phyloP scores from a whole-genome alignment of 2,113 vertebrate genomes.

The Hymenochirus boettgeri region DNA sequence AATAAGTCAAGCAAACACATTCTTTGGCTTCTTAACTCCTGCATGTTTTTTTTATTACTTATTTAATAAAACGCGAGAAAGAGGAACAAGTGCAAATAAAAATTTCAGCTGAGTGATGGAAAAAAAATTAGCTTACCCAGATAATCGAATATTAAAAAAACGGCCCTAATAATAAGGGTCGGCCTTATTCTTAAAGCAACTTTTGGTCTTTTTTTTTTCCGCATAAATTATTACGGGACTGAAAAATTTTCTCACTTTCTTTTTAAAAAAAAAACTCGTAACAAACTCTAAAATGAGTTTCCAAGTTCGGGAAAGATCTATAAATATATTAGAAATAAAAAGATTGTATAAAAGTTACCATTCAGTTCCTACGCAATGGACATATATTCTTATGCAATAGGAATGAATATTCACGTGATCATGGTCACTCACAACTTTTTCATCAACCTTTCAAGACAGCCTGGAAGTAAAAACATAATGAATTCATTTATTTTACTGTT shows the following conservation, averaged over 20 bases:
- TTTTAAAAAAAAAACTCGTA: not conserved
- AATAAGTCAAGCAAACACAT: too few species aligned
- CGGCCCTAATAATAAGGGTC: not conserved
- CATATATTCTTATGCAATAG: not conserved
- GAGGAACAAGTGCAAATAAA: too few species aligned
- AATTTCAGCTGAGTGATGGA: too few species aligned
- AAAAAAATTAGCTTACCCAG: too few species aligned
- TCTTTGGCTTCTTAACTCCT: too few species aligned
- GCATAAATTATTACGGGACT: not conserved
- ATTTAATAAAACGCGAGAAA: too few species aligned
- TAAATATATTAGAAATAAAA: too few species aligned
- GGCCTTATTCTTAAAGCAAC: not conserved
- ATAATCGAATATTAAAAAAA: too few species aligned
- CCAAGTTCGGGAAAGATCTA: not conserved
- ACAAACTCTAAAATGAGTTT: not conserved
- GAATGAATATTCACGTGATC: slow-evolving; percentile 17
- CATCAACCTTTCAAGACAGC: not conserved
- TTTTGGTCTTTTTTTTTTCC: not conserved
- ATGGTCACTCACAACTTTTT: slow-evolving; percentile 33
- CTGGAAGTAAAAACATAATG: slow-evolving; percentile 18
- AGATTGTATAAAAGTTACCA: too few species aligned
- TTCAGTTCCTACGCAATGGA: too few species aligned
- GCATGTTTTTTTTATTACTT: too few species aligned
- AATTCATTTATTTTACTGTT: slow-evolving; percentile 18
- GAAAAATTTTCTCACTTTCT: not conserved